These are phyloP conservation scores for Leptosomus discolor DNA, from an alignment of 2,113 vertebrate genomes.

Conservation along the genomic window DNA sequence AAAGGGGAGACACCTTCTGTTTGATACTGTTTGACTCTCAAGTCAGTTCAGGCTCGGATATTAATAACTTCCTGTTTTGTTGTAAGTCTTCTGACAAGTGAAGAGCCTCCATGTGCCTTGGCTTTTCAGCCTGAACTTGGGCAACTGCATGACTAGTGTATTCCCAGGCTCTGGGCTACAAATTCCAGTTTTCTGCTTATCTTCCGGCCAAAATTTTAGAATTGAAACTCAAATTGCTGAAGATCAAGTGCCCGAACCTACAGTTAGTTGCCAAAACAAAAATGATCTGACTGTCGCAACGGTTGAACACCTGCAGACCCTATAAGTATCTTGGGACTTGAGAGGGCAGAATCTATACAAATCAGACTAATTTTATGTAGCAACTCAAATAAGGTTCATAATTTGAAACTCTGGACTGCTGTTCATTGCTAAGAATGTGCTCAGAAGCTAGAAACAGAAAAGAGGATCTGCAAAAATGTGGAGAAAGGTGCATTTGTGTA, in stretches of 20 bases:
- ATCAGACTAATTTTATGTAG: neutral
- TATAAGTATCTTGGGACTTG: neutral
- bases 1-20: conserved; percentile 24
- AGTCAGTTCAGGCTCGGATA: neutral
- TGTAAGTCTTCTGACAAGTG: neutral
- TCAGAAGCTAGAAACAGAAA: conserved; percentile 20
- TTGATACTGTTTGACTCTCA: conserved; percentile 19
- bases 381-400: neutral
- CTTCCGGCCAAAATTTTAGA: neutral
- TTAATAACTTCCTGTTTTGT: conserved; percentile 49
- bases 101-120: neutral
- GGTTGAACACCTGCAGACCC: neutral
- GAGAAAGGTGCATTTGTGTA: conserved; percentile 29
- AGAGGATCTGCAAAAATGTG: conserved; percentile 7
- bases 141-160: neutral
- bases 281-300: neutral
- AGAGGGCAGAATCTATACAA: neutral
- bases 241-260: neutral
- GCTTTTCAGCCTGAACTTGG: neutral
- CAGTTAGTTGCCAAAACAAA: neutral
- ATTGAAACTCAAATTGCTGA: neutral
- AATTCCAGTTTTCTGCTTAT: neutral
- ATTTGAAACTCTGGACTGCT: neutral
- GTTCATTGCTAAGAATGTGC: neutral
- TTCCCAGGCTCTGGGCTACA: neutral